Conservation (phyloP, 1,140 invertebrate genomes). For the Scylla paramamosain region DNA sequence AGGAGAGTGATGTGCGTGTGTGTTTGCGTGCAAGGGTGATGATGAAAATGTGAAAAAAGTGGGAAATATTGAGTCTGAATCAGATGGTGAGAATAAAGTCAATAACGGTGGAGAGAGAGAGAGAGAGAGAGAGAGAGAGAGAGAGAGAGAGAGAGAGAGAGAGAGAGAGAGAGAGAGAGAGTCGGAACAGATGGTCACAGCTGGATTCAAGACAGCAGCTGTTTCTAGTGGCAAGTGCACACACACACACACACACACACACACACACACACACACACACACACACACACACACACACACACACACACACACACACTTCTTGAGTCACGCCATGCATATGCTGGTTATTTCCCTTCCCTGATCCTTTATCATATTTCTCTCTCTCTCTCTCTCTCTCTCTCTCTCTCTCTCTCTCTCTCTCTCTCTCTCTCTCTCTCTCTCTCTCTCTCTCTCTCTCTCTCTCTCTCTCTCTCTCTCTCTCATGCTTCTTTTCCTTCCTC, state of each 20-base stretch:
- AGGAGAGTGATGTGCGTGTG: neutral
- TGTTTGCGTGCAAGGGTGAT: too few species aligned
- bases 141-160: too few species aligned
- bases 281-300: conserved; percentile 10
- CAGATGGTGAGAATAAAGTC: too few species aligned
- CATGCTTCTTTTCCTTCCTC: conserved; percentile 11
- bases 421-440: neutral
- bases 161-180: too few species aligned
- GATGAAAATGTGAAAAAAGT: too few species aligned
- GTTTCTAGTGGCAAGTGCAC: too few species aligned
- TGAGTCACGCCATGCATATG: too few species aligned
- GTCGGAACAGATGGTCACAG: too few species aligned
- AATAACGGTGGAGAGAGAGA: too few species aligned
- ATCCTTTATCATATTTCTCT: neutral
- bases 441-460: conserved; percentile 15
- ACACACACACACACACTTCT: neutral
- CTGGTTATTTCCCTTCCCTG: neutral
- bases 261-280: conserved; percentile 10
- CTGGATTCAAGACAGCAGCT: too few species aligned
- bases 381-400: neutral
- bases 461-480: conserved; percentile 24
- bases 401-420: neutral
- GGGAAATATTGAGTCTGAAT: too few species aligned
- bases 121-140: too few species aligned
- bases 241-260: conserved; percentile 4